These are phyloP conservation scores for Pherbina coryleti DNA, from an alignment of 2,888 invertebrate species.

Conservation along the genomic window DNA sequence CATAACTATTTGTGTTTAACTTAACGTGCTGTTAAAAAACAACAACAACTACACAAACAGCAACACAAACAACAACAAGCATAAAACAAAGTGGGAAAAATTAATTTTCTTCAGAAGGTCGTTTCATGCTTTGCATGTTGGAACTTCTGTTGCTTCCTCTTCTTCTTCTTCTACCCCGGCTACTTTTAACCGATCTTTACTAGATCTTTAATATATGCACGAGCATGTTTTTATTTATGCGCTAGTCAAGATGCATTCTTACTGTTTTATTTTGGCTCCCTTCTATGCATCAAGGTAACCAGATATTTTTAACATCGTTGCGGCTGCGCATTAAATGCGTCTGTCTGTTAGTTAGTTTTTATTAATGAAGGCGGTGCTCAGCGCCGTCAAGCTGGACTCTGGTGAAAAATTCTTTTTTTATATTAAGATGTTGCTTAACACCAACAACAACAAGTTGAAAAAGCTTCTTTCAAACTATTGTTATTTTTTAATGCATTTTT, in stretches of 20 bases:
- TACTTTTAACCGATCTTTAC: background rate
- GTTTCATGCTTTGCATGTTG: background rate
- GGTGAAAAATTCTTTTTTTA: background rate
- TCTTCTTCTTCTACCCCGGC: background rate
- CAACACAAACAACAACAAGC: background rate
- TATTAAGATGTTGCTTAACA: background rate
- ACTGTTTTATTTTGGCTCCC: background rate
- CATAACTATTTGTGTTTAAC: background rate
- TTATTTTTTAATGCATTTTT: background rate
- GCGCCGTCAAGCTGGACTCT: background rate
- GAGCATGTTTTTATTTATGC: background rate
- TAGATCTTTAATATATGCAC: background rate
- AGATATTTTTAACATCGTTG: background rate
- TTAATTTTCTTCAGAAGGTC: conserved; percentile 25
- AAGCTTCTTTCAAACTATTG: background rate
- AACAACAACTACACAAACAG: too few species aligned
- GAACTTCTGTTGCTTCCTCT: background rate
- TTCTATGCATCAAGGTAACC: background rate
- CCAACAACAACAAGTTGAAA: background rate
- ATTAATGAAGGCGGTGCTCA: background rate
- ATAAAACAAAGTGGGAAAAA: background rate
- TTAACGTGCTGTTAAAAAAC: background rate
- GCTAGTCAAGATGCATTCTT: background rate
- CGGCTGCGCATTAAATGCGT: conserved; percentile 19
- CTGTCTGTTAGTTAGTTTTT: background rate